Evolutionary conservation across 2,797 vertebrate species (phyloP).

Genomic region (Tokudaia tokunoshimensis): DNA sequence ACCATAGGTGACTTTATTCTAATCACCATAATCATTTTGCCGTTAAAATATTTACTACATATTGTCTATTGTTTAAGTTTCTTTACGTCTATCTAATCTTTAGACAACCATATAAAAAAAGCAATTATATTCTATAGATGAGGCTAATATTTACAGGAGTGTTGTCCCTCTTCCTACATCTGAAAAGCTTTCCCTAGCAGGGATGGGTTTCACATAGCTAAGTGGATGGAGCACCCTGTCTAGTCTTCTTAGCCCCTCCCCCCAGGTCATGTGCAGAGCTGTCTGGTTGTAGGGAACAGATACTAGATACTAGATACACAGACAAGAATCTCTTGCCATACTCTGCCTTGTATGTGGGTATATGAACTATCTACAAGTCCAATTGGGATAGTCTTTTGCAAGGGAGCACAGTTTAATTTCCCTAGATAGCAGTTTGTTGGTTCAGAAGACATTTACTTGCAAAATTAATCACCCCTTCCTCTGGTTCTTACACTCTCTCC

Average conservation of each 20-base stretch:
- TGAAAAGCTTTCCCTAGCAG: not conserved
- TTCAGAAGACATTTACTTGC: not conserved
- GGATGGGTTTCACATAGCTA: not conserved
- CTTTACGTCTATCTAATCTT: not conserved
- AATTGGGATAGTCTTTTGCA: not conserved
- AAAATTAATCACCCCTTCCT: not conserved
- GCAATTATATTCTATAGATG: not conserved
- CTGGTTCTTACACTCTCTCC: not conserved
- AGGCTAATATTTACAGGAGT: not conserved
- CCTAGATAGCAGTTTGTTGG: not conserved
- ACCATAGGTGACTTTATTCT: not conserved
- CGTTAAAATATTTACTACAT: not conserved
- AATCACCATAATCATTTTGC: not conserved
- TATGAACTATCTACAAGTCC: not conserved
- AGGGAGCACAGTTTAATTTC: not conserved
- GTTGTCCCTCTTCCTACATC: not conserved
- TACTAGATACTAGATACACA: not conserved
- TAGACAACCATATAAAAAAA: not conserved
- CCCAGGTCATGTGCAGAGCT: not conserved
- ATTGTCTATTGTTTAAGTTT: not conserved
- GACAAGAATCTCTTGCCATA: not conserved
- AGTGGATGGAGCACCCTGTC: not conserved
- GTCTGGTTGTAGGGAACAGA: not conserved
- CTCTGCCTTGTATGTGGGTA: not conserved
- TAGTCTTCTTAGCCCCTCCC: not conserved